Conservation (phyloP, 2,113 vertebrate genomes). For the Neogale vison region DNA sequence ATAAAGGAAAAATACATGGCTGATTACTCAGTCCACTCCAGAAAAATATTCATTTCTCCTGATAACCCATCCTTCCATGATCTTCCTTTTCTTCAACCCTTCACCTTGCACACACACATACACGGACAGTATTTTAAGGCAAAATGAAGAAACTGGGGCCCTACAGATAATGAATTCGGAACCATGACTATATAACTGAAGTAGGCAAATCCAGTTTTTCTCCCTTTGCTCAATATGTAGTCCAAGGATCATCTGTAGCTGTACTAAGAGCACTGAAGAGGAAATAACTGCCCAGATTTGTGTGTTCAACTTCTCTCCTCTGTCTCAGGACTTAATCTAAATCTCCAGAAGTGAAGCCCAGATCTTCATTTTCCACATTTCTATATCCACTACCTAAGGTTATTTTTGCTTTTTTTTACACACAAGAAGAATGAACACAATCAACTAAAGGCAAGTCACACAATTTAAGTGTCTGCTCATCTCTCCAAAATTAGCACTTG, state of each 20-base stretch:
- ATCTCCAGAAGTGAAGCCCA: neutral
- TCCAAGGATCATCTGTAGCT: neutral
- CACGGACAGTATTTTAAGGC: neutral
- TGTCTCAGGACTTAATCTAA: neutral
- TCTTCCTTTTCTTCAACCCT: neutral
- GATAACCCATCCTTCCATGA: neutral
- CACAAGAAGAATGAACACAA: neutral
- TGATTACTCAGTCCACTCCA: neutral
- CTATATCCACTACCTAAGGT: neutral
- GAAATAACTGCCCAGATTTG: neutral
- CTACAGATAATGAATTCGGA: neutral
- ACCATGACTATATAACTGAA: neutral
- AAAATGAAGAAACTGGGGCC: neutral
- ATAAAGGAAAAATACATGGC: neutral
- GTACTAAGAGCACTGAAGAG: neutral
- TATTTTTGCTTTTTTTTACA: neutral
- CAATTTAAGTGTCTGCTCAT: neutral
- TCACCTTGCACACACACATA: neutral
- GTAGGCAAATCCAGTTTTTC: neutral
- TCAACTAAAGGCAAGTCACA: neutral
- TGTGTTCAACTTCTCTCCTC: neutral
- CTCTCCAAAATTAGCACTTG: neutral
- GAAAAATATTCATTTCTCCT: neutral
- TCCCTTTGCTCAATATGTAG: neutral
- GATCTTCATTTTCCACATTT: neutral